phyloP scores from a whole-genome alignment of 2,113 vertebrate genomes.

The mouse (Mus musculus) region DNA sequence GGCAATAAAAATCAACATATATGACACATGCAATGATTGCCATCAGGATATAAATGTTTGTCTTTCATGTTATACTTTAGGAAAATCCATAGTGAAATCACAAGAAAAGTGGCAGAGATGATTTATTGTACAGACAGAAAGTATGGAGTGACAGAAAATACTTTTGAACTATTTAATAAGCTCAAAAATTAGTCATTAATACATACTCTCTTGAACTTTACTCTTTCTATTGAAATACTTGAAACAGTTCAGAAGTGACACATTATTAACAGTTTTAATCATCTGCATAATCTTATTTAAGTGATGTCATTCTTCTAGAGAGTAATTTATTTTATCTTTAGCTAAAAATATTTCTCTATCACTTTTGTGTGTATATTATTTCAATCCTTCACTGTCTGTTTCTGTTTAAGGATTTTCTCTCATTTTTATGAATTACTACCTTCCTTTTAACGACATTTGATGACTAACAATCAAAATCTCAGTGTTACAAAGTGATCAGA shows the following conservation, averaged over 20 bases:
- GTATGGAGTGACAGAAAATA: neutral
- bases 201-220: neutral
- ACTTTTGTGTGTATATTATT: constrained; percentile 41
- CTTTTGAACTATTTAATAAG: neutral
- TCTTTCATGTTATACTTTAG: neutral
- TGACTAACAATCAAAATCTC: neutral
- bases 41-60: neutral
- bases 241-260: neutral
- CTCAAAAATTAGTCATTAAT: neutral
- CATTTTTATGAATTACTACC: constrained; percentile 2
- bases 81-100: neutral
- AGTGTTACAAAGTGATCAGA: neutral
- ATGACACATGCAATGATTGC: neutral
- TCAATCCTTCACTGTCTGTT: constrained; percentile 11
- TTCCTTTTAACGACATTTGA: neutral
- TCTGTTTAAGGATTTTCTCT: constrained; percentile 38
- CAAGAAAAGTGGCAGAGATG: neutral
- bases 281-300: neutral
- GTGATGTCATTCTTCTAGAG: neutral
- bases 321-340: neutral
- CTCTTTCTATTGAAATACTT: neutral
- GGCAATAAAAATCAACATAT: neutral
- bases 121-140: neutral
- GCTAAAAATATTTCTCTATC: neutral
- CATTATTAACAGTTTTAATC: neutral